Evolutionary conservation across 2,113 vertebrate species (phyloP).

Genomic region (Perca schrenkii): DNA sequence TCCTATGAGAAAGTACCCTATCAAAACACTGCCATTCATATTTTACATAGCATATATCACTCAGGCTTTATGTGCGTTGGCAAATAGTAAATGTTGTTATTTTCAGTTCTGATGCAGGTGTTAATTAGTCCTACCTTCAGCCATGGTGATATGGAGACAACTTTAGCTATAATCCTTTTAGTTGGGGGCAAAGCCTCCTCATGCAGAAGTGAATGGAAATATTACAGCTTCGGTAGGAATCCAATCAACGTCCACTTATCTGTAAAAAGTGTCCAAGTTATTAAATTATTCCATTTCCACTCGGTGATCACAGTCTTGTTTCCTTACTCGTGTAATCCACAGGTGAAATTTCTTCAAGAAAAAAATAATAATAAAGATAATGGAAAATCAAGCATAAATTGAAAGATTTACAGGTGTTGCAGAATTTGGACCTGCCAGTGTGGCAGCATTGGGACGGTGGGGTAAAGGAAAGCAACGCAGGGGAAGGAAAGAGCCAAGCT

Average conservation of each 20-base stretch:
- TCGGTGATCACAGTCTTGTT: constrained; percentile 45
- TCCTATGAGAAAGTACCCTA: neutral
- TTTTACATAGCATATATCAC: neutral
- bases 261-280: constrained; percentile 27
- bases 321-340: constrained; percentile 57
- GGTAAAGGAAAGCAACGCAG: constrained; percentile 44
- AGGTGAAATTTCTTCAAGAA: constrained; percentile 41
- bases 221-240: constrained; percentile 40
- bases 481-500: constrained; percentile 58
- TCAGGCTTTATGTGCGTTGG: neutral
- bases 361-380: constrained; percentile 12
- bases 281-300: constrained; percentile 68
- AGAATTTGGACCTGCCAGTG: constrained; percentile 71
- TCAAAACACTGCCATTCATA: constrained; percentile 34
- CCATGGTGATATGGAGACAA: constrained; percentile 69
- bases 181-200: constrained; percentile 51
- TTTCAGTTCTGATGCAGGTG: neutral
- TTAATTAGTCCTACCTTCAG: constrained; percentile 78
- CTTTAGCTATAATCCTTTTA: constrained; percentile 48
- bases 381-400: constrained; percentile 10
- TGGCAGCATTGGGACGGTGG: constrained; percentile 70
- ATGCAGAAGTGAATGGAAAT: constrained; percentile 49
- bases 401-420: constrained; percentile 36
- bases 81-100: neutral
- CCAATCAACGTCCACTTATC: constrained; percentile 45